These are phyloP conservation scores for Myrmophylax atrothorax DNA, from an alignment of 2,113 vertebrate species.

Conservation along the genomic window DNA sequence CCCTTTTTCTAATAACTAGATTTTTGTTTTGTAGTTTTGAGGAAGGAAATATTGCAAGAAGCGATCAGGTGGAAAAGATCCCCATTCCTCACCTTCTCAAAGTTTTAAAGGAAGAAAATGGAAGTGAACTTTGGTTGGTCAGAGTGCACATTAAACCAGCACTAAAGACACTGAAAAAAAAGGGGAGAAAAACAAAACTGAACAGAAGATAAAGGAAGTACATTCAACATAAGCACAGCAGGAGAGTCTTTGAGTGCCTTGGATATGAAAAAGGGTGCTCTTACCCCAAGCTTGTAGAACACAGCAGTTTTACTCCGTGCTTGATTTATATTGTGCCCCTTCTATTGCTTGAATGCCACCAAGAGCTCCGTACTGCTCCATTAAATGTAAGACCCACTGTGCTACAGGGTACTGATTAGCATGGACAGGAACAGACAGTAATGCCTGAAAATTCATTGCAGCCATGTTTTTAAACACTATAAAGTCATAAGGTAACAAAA, in stretches of 20 bases:
- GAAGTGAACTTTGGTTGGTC: neutral
- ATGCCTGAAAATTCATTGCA: constrained; percentile 18
- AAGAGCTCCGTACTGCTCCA: neutral
- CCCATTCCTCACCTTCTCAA: neutral
- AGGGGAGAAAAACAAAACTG: neutral
- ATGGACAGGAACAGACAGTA: constrained; percentile 1
- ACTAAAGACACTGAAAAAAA: neutral
- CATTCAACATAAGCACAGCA: constrained; percentile 60
- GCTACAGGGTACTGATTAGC: constrained; percentile 35
- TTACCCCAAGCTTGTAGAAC: constrained; percentile 37
- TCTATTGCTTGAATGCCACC: constrained; percentile 40
- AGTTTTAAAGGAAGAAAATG: neutral
- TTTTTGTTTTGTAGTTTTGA: neutral
- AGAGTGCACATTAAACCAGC: neutral
- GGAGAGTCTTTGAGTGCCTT: constrained; percentile 29
- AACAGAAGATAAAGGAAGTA: constrained; percentile 37
- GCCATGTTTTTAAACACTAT: neutral
- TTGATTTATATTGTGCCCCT: constrained; percentile 65
- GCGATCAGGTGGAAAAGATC: neutral
- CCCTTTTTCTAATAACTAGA: neutral
- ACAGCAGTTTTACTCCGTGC: constrained; percentile 15
- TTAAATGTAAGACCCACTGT: constrained; percentile 51
- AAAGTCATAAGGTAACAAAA: constrained; percentile 22
- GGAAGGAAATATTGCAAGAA: neutral
- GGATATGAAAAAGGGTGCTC: constrained; percentile 41